Conservation (phyloP, 2,113 vertebrate species). For the Sphyrna mokarran region DNA sequence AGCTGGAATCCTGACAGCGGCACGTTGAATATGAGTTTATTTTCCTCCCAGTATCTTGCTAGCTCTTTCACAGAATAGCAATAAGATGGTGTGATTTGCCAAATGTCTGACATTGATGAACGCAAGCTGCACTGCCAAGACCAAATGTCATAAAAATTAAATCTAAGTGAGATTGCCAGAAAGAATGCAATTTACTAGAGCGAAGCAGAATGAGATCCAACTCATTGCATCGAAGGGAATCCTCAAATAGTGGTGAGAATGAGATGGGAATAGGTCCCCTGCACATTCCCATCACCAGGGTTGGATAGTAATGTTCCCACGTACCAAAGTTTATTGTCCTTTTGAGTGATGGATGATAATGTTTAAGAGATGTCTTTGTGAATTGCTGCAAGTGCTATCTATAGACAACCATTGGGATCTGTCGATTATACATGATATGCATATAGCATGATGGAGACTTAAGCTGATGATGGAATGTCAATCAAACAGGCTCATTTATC, state of each 20-base stretch:
- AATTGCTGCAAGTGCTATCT: neutral
- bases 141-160: slow-evolving; percentile 1
- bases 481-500: too few relatives aligned
- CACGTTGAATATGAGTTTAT: neutral
- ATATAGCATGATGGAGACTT: too few relatives aligned
- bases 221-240: neutral
- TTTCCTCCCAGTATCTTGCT: neutral
- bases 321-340: neutral
- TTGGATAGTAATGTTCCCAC: neutral
- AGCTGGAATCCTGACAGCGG: neutral
- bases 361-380: neutral
- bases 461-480: too few relatives aligned
- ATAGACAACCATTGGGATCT: neutral
- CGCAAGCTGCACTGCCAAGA: neutral
- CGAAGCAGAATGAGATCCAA: neutral
- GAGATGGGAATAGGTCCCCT: too few relatives aligned
- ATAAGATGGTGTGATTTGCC: neutral
- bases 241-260: too few relatives aligned
- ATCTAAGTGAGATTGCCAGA: neutral
- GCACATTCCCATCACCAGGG: neutral
- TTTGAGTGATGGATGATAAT: neutral
- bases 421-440: too few relatives aligned
- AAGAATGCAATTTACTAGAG: neutral
- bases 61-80: neutral
- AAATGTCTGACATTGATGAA: neutral